A percentile compares a stretch with the other conserved stretches of the same genome.
Evolutionary conservation across 2,888 invertebrate genomes (phyloP).

Genomic region (Caradrina clavipalpis): DNA sequence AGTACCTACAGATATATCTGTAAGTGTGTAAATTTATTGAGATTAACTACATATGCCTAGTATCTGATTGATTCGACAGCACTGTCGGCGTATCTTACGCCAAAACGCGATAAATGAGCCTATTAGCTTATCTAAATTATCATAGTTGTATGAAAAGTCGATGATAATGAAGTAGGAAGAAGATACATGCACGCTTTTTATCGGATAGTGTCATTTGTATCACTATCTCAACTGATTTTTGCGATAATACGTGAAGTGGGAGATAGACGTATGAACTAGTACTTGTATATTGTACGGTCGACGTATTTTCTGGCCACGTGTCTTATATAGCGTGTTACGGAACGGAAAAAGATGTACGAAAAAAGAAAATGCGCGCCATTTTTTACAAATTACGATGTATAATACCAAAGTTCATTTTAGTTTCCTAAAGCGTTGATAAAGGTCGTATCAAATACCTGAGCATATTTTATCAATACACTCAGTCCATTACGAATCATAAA

Average conservation of each 20-base stretch:
- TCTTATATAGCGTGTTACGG: too few species aligned
- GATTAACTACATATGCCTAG: conserved; percentile 1
- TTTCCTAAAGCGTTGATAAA: too few species aligned
- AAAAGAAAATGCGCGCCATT: too few species aligned
- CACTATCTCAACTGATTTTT: background rate
- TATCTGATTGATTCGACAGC: conserved; percentile 15
- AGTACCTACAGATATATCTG: background rate
- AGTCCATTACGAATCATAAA: too few species aligned
- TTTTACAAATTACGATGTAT: too few species aligned
- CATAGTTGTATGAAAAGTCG: background rate
- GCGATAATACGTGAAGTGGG: background rate
- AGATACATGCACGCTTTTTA: background rate
- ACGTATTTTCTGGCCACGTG: too few species aligned
- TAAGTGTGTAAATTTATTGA: background rate
- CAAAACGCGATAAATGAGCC: conserved; percentile 12
- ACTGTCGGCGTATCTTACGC: conserved; percentile 10
- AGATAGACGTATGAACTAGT: background rate
- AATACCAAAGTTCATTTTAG: too few species aligned
- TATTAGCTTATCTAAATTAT: conserved; percentile 27
- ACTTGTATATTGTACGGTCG: background rate
- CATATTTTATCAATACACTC: too few species aligned
- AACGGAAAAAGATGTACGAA: too few species aligned
- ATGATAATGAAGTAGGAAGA: conserved; percentile 16
- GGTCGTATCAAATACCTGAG: too few species aligned
- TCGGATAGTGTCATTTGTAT: background rate